phyloP scores from a whole-genome alignment of 2,888 invertebrate genomes.

The Priocnemis perturbator region DNA sequence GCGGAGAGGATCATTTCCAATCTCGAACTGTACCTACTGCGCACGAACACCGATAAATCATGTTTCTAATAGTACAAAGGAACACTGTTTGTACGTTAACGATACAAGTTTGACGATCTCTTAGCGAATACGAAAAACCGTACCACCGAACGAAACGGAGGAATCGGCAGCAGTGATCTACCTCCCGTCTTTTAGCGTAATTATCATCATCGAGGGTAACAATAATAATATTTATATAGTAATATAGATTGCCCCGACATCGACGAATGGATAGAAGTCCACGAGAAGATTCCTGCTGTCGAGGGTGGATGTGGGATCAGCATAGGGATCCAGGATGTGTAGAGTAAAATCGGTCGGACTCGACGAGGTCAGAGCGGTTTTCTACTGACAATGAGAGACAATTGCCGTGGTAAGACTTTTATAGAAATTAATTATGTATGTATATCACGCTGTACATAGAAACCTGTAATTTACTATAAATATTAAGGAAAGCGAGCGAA shows the following conservation, averaged over 20 bases:
- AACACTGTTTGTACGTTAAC: no score
- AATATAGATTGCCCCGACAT: not conserved
- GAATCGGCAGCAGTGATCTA: slow-evolving; percentile 32
- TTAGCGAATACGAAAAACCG: slow-evolving; percentile 30
- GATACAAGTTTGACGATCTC: no score
- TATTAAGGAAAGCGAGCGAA: slow-evolving; percentile 24
- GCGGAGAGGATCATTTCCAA: no score
- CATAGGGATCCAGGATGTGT: not conserved
- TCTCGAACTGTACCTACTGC: no score
- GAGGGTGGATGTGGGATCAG: not conserved
- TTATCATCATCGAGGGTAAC: slow-evolving; percentile 14
- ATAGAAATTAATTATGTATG: slow-evolving; percentile 50
- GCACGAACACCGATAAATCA: no score
- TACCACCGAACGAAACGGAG: slow-evolving; percentile 38
- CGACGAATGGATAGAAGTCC: not conserved
- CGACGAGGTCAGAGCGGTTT: slow-evolving; percentile 54
- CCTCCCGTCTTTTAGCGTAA: slow-evolving; percentile 18
- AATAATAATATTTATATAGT: not conserved
- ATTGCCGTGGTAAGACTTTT: slow-evolving; percentile 49
- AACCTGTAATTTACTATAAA: slow-evolving; percentile 48
- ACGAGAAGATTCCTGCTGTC: not conserved
- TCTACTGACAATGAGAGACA: slow-evolving; percentile 40
- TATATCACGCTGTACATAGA: slow-evolving; percentile 55
- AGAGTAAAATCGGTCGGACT: slow-evolving; percentile 15
- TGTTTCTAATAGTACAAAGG: no score